Evolutionary conservation across 2,797 vertebrate genomes (phyloP), one percentile per base, ranked within the genome.

Genomic region (Gouania willdenowi): DNA sequence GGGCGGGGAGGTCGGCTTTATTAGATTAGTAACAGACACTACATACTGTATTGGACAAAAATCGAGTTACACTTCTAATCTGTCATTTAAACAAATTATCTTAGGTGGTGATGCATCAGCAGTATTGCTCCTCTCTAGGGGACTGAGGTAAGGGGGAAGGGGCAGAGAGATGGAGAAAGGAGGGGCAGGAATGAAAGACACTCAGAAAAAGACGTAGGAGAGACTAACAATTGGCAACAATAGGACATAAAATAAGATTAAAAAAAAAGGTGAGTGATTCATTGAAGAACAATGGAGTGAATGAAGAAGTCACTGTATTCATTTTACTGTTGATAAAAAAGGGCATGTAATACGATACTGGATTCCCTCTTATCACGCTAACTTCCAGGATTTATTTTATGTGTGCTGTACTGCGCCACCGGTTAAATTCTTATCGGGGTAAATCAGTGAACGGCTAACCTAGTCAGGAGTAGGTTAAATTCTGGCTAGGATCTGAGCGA

Each of bases 81-180:
- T 86, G 84, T 87, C 79, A 87, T 83, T 86, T 88, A 88, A 88
- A 87, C 81, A 85, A 84, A 88, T 88, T 75, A 82, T 84, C 72
- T 54, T 31, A 41, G 63, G 43, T 41, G 66, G 64, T 81, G 82
- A 83, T 79, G 79, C 75, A 82, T 88, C 87, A 87, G 87, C 82
- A 81, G 65, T 70, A 83, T 76, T 42, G 42, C 53, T 56, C 22
- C 34, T 46, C 77, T 65, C 63, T 24, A 29, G 74, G 70, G 70
- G 41, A 32, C 43, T 52, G 53, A 45, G 43, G 52, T 21, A 22
- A 42, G 25, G 33, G 35, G 42, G 65, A 41, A 37, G 56, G 51
- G 48, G 33, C 47, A 47, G 44, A 64, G 66, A 66, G 49, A 57
- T 30, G 44, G 32, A 26, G 44, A 12, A 34, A 49, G 49, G 48